phyloP scores from a whole-genome alignment of 2,888 invertebrate genomes.

The Calliopum simillimum region DNA sequence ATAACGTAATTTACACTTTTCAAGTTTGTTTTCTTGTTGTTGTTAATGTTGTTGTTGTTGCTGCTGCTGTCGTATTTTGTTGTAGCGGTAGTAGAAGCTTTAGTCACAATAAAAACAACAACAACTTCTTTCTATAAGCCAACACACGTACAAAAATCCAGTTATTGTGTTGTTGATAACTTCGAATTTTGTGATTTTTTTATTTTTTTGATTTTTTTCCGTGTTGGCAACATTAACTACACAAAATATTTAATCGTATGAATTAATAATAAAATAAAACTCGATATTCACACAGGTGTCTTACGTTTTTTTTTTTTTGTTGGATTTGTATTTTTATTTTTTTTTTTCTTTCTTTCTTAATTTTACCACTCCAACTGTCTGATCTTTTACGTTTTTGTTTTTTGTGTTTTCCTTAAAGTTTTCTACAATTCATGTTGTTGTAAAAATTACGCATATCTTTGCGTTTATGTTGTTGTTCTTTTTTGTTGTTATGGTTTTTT shows the following conservation, averaged over 20 bases:
- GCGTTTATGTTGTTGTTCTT: neutral
- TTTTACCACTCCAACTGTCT: conserved; percentile 31
- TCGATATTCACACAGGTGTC: conserved; percentile 49
- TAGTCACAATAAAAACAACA: conserved; percentile 14
- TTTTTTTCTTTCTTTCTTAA: conserved; percentile 35
- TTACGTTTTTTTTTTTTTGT: conserved; percentile 23
- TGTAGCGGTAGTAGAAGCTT: conserved; percentile 24
- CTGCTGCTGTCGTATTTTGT: conserved; percentile 21
- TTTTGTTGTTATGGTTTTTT: neutral
- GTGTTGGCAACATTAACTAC: conserved; percentile 23
- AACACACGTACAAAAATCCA: conserved; percentile 34
- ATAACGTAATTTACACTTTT: conserved; percentile 3
- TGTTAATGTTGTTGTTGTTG: conserved; percentile 17
- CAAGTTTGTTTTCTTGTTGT: conserved; percentile 16
- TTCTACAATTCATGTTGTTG: conserved; percentile 2
- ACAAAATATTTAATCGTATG: conserved; percentile 34
- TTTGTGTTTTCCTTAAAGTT: conserved; percentile 3
- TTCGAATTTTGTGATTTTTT: neutral
- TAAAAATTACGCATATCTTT: neutral
- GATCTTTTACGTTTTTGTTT: neutral
- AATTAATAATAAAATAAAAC: conserved; percentile 40
- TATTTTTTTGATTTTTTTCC: neutral
- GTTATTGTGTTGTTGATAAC: conserved; percentile 36
- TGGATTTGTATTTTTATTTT: conserved; percentile 28
- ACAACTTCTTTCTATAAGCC: conserved; percentile 14